A percentile compares a stretch with the other conserved stretches of the same genome.
These are phyloP conservation scores for Microcebus murinus DNA, from an alignment of 2,113 vertebrate species.

Conservation along the genomic window DNA sequence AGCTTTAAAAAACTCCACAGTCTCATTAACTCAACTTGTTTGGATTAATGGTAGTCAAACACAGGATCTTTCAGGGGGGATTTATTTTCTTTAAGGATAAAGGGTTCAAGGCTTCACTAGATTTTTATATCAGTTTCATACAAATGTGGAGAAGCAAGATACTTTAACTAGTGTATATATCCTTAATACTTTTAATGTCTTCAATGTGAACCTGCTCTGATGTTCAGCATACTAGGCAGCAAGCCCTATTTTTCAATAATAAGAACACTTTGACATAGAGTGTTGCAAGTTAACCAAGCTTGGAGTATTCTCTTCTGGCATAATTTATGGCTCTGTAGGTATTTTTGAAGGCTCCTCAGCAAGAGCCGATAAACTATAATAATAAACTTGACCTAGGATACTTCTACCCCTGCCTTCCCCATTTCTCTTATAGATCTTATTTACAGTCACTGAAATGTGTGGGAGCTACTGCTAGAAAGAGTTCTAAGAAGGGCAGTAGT, in stretches of 20 bases:
- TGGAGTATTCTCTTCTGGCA: neutral
- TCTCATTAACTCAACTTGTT: neutral
- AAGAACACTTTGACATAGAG: neutral
- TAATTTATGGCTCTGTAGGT: neutral
- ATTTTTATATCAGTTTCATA: neutral
- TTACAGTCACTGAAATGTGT: neutral
- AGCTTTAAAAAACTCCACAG: neutral
- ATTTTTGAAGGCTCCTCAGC: neutral
- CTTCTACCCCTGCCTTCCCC: too few species aligned
- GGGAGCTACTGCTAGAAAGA: neutral
- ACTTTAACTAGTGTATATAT: neutral
- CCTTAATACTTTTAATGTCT: neutral
- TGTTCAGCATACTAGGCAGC: neutral
- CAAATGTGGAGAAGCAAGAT: neutral
- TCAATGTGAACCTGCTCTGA: neutral
- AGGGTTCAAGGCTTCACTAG: neutral
- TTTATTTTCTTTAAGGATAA: neutral
- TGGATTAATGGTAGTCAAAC: neutral
- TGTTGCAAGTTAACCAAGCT: neutral
- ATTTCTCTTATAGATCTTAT: neutral
- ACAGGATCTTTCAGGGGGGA: neutral
- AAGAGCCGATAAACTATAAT: neutral
- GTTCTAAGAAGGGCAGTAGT: too few species aligned
- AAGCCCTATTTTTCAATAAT: neutral
- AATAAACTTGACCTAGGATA: neutral